Base-by-base conservation (phyloP, 2,113 vertebrate species). In the Poeciliopsis prolifica region DNA sequence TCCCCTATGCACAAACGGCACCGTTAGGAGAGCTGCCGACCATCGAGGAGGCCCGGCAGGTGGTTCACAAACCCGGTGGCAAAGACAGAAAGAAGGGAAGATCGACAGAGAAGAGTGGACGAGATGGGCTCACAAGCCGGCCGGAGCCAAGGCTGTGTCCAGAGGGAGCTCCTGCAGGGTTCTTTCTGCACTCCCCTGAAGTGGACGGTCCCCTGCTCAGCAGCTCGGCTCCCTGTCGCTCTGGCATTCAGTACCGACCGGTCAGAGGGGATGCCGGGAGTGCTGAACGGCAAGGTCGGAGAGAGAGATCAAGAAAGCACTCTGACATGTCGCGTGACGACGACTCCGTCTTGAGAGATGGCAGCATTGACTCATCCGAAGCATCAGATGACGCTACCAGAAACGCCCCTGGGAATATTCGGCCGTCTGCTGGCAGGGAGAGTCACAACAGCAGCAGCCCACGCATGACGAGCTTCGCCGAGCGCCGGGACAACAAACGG, bases 381-480 rank as follows among this genome's bases (percentile, higher is more conserved):
- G 86, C 84, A 4, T 91, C 92, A 0, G 94, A 94, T 31, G 93
- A 95, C 31, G 35, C 67, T 8, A 80, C 86, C 1, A 85, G 79
- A 84, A 94, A 84, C 11, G 75, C 68, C 29, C 88, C 87, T 1
- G 94, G 88, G 65, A 93, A 86, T 48, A 89, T 92, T 8, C 91
- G 92, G 19, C 94, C 93, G 1, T 71, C 54, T 61, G 88, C 75
- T 1, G 72, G 80, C 22, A 87, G 83, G 0, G 83, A 71, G 77
- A 80, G 72, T 83, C 66, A 81, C 37, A 72, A 14, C 75, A 75
- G 24, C 74, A 86, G 88, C 0, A 92, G 94, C 24, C 92, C 94
- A 14, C 93, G 91, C 65, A 97, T 98, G 97, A 98, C 97, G 5
- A 98, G 92, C 85, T 98, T 98, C 61, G 94, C 94, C 3, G 94